Evolutionary conservation across 2,797 vertebrate species (phyloP).

Genomic region (Caiman crocodilus): DNA sequence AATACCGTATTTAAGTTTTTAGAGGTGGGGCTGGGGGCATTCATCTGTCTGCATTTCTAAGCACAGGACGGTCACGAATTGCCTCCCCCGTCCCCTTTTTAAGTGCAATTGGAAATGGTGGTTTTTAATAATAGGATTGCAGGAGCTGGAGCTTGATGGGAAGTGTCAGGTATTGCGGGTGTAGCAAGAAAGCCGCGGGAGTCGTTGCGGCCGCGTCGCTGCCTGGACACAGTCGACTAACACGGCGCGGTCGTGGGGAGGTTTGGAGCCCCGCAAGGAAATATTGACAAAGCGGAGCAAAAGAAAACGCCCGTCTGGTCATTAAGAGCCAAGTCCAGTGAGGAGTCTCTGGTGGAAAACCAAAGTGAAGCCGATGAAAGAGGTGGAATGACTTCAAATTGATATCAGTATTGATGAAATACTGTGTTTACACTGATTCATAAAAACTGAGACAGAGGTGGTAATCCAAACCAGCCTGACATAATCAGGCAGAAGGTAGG

Average conservation of each 20-base stretch:
- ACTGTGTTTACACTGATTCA: not conserved
- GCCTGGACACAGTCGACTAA: not conserved
- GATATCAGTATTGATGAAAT: not conserved
- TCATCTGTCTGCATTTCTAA: not conserved
- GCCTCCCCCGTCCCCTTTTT: not conserved
- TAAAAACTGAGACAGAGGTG: not conserved
- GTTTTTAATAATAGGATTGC: not conserved
- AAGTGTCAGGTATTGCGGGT: not conserved
- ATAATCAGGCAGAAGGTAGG: too few species aligned
- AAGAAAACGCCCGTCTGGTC: not conserved
- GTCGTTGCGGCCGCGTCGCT: constrained; percentile 16
- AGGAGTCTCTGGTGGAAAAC: not conserved
- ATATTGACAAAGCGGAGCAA: not conserved
- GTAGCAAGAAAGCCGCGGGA: not conserved
- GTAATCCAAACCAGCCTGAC: too few species aligned
- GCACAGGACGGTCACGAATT: too few species aligned
- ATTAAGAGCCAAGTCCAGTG: constrained; percentile 12
- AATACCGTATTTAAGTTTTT: not conserved
- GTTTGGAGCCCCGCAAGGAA: constrained; percentile 8
- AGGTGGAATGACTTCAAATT: not conserved
- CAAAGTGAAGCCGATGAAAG: constrained; percentile 4
- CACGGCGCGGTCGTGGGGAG: not conserved
- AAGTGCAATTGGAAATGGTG: not conserved
- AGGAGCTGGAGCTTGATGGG: constrained; percentile 32
- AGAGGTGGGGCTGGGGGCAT: too few species aligned